Base-by-base conservation (phyloP, 2,797 vertebrate species). In the Alosa sapidissima region DNA sequence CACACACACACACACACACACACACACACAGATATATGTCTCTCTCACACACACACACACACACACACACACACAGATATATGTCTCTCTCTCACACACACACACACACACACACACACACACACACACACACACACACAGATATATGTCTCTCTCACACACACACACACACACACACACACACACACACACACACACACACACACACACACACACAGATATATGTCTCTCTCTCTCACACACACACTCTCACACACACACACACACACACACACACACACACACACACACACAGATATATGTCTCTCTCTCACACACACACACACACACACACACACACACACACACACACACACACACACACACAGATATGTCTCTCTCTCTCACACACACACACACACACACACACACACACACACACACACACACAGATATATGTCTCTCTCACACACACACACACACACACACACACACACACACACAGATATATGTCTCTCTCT, bases 351-450 rank as follows among this genome's bases (percentile, higher is more conserved):
- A 54, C 83, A 82, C 41, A 78, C 82, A 83, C 62, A 28, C 62
- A 51, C 21, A 28, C 62, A 52, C 47, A 28, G n/a, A n/a, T n/a
- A n/a, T n/a, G n/a, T n/a, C n/a, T n/a, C n/a, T n/a, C n/a, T n/a
- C n/a, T n/a, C 28, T 28, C 16, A 47, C 36, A 78, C 36, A 21
- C 72, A 78, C 19, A 10, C n/a, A 58, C 52, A 11, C 49, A 60
- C 72, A 62, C 82, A 65, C 36, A 13, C 68, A 68, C 8, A 65
- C 82, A 89, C 68, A 54, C 83, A 82, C 41, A 78, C 82, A 83
- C 62, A 28, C 62, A 51, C 21, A 28, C 62, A 52, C 47, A 28
- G n/a, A n/a, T n/a, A n/a, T n/a, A n/a, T n/a, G n/a, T n/a, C n/a
- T n/a, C n/a, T n/a, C n/a, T n/a, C 28, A 28, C 28, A 28, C 28